These are phyloP conservation scores for Whitmania pigra DNA, from an alignment of 1,140 invertebrate species.

Conservation along the genomic window DNA sequence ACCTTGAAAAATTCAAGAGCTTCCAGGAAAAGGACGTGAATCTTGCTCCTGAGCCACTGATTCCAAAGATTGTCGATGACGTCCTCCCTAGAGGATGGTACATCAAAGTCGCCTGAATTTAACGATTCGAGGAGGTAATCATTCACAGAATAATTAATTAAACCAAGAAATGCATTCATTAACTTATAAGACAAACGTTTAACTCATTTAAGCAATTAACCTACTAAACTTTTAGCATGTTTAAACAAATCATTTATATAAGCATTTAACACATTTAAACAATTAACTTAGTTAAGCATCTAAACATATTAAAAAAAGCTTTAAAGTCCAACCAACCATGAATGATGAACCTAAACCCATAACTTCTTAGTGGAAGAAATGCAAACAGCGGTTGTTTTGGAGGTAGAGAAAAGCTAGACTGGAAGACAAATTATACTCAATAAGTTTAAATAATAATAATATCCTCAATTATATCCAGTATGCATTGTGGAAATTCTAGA, in stretches of 20 bases:
- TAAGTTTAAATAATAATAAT: too few relatives aligned
- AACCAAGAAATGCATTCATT: not conserved
- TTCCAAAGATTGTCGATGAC: conserved; percentile 41
- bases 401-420: conserved; percentile 21
- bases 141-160: not conserved
- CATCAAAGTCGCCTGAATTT: conserved; percentile 40
- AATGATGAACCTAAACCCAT: conserved; percentile 40
- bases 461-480: too few relatives aligned
- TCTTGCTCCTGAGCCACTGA: conserved; percentile 38
- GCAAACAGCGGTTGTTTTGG: conserved; percentile 40
- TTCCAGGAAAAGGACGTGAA: conserved; percentile 38
- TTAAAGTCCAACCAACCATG: conserved; percentile 32
- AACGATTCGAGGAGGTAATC: not conserved
- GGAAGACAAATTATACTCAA: not conserved
- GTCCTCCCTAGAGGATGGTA: conserved; percentile 40
- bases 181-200: too few relatives aligned
- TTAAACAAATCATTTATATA: too few relatives aligned
- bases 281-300: too few relatives aligned
- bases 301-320: too few relatives aligned
- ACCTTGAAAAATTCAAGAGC: conserved; percentile 37
- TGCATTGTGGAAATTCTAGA: not conserved
- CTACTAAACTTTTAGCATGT: too few relatives aligned
- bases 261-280: conserved; percentile 1
- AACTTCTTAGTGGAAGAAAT: conserved; percentile 38
- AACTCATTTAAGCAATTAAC: too few relatives aligned